Conservation (phyloP, 2,797 vertebrate genomes). For the Astyanax mexicanus region DNA sequence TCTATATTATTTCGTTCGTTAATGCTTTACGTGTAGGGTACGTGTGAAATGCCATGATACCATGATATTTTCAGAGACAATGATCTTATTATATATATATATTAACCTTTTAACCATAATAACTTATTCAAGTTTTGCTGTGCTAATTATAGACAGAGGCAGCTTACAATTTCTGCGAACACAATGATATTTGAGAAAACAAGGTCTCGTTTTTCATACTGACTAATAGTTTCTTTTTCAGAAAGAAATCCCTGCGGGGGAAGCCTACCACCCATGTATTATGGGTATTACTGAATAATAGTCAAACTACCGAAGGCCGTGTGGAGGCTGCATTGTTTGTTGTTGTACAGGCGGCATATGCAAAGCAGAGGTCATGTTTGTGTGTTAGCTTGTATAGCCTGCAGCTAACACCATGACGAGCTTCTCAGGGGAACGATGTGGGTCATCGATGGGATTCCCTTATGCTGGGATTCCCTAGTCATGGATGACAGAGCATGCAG, state of each 20-base stretch:
- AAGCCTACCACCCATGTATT: background rate
- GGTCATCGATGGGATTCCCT: conserved; percentile 16
- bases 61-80: no score
- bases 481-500: background rate
- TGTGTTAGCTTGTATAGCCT: background rate
- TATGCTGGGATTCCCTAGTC: conserved; percentile 11
- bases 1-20: no score
- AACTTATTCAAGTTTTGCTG: background rate
- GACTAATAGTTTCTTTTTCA: background rate
- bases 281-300: background rate
- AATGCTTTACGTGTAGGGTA: no score
- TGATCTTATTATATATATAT: no score
- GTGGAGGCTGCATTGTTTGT: conserved; percentile 19
- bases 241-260: background rate
- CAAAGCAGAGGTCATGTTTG: conserved; percentile 11
- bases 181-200: background rate
- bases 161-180: background rate
- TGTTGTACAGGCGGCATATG: conserved; percentile 11
- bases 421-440: background rate
- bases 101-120: no score
- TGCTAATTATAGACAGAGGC: background rate
- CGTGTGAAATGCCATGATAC: no score
- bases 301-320: conserved; percentile 7
- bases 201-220: background rate
- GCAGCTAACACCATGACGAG: conserved; percentile 23